Base-by-base conservation (phyloP, 2,113 vertebrate species). In the Ranitomeya imitator region DNA sequence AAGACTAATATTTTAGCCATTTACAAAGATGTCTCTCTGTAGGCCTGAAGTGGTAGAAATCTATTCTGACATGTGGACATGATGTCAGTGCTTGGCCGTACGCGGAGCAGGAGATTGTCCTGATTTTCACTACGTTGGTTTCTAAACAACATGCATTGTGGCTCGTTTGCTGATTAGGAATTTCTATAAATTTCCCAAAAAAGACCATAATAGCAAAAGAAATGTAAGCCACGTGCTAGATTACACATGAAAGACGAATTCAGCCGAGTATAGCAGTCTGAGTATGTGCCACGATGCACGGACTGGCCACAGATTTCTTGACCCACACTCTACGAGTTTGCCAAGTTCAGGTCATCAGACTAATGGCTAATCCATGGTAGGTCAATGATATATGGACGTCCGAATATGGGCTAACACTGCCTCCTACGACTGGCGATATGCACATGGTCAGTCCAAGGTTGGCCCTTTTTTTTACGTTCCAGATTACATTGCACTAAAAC, bases 1-100 rank as follows among this genome's bases (percentile, higher is more conserved):
- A 89, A 65, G 82, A 60, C 87, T 83, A 89, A 89, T 79, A 84
- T 79, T 89, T 85, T 69, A 89, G 81, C 73, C 87, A 79, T 89
- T 89, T 89, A 89, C 82, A 89, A 89, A 84, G 87, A 69, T 54
- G 57, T 88, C 86, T 89, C 87, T 84, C 73, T 73, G 74, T 51
- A 85, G 80, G 51, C 82, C 37, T 26, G 14, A 67, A 67, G 87
- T 69, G 73, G 87, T 69, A 89, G 74, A 89, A 89, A 85, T 85
- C 60, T 74, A 79, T 57, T 83, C n/a, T 89, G 87, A 89, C 87
- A 89, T 85, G 73, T 85, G 87, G 82, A 77, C 51, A 85, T 89
- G 87, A 89, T 84, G 73, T 89, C 82, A 89, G 73, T 21, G 14
- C 73, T 85, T 89, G 87, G 87, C 87, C 45, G 61, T 67, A 15